Evolutionary conservation across 2,797 vertebrate species (phyloP), one percentile per base, ranked within the genome.

Genomic region (Chlorospingus semifuscus): DNA sequence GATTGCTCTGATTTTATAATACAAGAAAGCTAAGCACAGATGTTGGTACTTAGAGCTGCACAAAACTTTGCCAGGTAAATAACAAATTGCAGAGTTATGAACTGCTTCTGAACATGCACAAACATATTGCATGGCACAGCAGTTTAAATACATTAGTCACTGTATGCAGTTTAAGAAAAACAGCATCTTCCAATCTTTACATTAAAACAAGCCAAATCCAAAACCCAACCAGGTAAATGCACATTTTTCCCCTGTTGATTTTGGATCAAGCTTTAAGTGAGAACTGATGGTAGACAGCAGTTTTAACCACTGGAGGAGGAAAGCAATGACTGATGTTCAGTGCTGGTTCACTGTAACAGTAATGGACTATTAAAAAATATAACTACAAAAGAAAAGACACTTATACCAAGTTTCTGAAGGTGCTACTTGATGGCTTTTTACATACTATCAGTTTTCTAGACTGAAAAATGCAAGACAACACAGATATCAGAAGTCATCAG

Each of bases 41-140:
- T 89, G 74, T 80, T 74, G 83, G 70, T 90, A 66, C 52, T 89
- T 74, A 5, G 3, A 93, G 74, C 49, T 69, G 30, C 63, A 44
- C 15, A 61, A 71, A 86, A 87, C 56, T 77, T 79, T 71, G 71
- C 83, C 91, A 95, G 91, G 93, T 92, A 93, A 88, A 86, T 57
- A 94, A 89, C 34, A 42, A 82, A 86, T 2, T 72, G 57, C 37
- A 72, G 78, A 74, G 57, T 52, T 94, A 90, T 11, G 23, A 88
- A 55, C 60, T 49, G 52, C 70, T 81, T 72, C 82, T 64, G 85
- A 82, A 86, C 34, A 39, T 15, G 34, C 12, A 81, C 59, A 78
- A 92, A 53, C 41, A 44, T 1, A 11, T 4, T 82, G 46, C 42
- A 47, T 9, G 19, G 94, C 55, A 88, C 30, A 84, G 77, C 55